A percentile compares a stretch with the other conserved stretches of the same genome.
Conservation (phyloP, 1,140 invertebrate species). For the Samia ricini region DNA sequence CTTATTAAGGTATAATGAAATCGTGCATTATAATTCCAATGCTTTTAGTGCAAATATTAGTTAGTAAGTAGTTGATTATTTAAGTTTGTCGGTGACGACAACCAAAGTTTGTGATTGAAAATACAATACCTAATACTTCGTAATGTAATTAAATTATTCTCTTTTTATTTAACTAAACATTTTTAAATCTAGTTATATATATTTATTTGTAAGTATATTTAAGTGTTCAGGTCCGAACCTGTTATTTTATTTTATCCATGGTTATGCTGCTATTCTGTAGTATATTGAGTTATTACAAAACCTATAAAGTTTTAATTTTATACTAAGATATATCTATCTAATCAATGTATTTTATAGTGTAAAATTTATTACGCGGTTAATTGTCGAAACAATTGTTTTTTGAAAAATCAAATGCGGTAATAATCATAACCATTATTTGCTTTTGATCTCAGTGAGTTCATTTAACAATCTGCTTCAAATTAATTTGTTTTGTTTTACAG, state of each 20-base stretch:
- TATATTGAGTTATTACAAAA: not conserved
- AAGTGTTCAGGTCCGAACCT: not conserved
- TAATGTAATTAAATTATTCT: slow-evolving; percentile 12
- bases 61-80: slow-evolving; percentile 20
- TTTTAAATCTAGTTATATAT: not conserved
- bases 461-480: not conserved
- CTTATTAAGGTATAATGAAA: slow-evolving; percentile 7
- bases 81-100: slow-evolving; percentile 17
- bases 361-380: too few relatives aligned
- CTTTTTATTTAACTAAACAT: slow-evolving; percentile 5
- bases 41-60: slow-evolving; percentile 43
- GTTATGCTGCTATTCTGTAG: not conserved
- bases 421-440: not conserved
- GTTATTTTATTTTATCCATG: not conserved
- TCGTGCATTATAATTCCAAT: slow-evolving; percentile 40
- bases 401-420: not conserved
- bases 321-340: not conserved
- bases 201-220: not conserved
- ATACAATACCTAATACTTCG: slow-evolving; percentile 20
- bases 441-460: not conserved
- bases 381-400: not conserved
- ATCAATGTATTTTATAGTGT: too few relatives aligned
- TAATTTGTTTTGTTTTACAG: not conserved
- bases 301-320: not conserved
- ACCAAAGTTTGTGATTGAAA: slow-evolving; percentile 38